These are phyloP conservation scores for Prenolepis imparis DNA, from an alignment of 2,888 invertebrate genomes.

Conservation along the genomic window DNA sequence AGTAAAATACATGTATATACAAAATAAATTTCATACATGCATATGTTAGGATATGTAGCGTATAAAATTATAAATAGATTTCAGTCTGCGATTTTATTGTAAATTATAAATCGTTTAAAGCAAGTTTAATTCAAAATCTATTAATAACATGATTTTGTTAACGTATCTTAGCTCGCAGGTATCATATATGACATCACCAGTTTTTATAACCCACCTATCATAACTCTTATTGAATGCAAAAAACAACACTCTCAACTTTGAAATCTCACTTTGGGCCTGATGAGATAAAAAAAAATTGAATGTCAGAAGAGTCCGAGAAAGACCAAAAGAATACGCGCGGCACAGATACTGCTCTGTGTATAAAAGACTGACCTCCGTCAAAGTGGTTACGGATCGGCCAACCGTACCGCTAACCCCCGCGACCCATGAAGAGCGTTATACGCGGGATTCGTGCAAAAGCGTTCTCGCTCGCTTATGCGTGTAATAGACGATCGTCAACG, in stretches of 20 bases:
- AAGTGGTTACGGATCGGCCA: not conserved
- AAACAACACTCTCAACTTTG: constrained; percentile 47
- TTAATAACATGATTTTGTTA: constrained; percentile 21
- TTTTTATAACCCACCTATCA: constrained; percentile 34
- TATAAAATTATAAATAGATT: not conserved
- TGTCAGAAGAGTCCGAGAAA: constrained; percentile 20
- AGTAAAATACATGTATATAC: not conserved
- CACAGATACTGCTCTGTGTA: constrained; percentile 3
- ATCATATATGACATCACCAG: constrained; percentile 35
- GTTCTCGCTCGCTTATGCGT: constrained; percentile 7
- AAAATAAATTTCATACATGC: not conserved
- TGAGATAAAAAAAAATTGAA: constrained; percentile 23
- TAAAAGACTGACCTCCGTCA: constrained; percentile 21
- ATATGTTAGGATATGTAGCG: not conserved
- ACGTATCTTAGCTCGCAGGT: not conserved
- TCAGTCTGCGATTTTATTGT: not conserved
- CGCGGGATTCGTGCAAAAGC: constrained; percentile 34
- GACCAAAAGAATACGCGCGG: constrained; percentile 10
- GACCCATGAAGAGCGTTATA: constrained; percentile 6
- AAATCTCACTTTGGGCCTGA: constrained; percentile 40
- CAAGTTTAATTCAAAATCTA: not conserved
- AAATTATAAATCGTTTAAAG: not conserved
- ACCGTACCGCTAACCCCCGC: not conserved
- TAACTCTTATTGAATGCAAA: constrained; percentile 36
- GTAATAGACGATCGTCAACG: not conserved